Percentiles rank a stretch among this genome's conserved stretches.
Conservation (phyloP, 2,113 vertebrate genomes). For the Himantopus leucocephalus region DNA sequence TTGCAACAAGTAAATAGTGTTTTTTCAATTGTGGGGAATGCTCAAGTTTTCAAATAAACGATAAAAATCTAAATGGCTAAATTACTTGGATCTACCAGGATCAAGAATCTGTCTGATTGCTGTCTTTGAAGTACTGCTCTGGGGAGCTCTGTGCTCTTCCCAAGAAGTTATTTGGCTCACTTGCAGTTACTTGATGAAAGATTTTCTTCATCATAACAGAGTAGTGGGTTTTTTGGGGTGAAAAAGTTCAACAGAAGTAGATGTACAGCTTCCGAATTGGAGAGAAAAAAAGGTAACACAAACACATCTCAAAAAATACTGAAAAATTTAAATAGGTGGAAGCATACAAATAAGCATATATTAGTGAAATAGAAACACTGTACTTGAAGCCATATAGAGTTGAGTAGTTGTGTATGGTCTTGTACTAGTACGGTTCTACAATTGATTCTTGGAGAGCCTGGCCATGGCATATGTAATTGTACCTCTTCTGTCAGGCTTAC, state of each 20-base stretch:
- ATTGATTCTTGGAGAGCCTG: neutral
- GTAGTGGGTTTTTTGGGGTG: rapidly evolving
- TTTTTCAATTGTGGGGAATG: neutral
- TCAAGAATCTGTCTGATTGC: neutral
- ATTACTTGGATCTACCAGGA: neutral
- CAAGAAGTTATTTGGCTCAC: neutral
- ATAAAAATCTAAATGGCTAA: neutral
- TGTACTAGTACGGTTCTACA: neutral
- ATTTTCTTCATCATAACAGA: neutral
- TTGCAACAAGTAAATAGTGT: neutral
- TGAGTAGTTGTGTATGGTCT: neutral
- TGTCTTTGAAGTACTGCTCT: neutral
- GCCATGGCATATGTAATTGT: neutral
- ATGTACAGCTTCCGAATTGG: neutral
- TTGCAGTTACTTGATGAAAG: neutral
- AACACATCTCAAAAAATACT: neutral
- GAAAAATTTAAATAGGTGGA: neutral
- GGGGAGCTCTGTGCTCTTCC: neutral
- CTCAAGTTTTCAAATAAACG: neutral
- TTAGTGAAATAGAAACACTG: neutral
- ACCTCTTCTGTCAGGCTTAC: neutral
- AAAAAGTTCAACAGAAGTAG: neutral
- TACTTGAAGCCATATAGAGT: neutral
- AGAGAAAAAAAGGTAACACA: neutral
- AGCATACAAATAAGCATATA: neutral